phyloP scores from a whole-genome alignment of 1,140 invertebrate species.

The Eumaeus atala region DNA sequence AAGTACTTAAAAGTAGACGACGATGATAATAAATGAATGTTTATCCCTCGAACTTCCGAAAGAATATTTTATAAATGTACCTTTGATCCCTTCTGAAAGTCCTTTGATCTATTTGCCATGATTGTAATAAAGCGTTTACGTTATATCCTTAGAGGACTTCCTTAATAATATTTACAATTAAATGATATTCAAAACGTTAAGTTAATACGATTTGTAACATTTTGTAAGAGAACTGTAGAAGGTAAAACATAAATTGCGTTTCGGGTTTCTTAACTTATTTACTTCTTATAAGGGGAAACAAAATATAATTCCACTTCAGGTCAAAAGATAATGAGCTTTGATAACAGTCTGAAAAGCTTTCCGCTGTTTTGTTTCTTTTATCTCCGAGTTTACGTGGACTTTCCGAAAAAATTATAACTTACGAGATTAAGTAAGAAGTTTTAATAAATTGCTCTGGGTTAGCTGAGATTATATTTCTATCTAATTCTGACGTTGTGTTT shows the following conservation, averaged over 20 bases:
- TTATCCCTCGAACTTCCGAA: no score
- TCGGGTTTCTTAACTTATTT: conserved; percentile 61
- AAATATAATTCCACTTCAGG: conserved; percentile 66
- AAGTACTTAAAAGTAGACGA: no score
- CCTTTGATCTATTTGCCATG: no score
- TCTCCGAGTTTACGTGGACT: conserved; percentile 59
- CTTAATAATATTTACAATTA: conserved; percentile 5
- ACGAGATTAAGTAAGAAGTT: conserved; percentile 66
- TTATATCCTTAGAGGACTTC: not conserved
- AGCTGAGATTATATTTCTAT: conserved; percentile 35
- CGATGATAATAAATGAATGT: no score
- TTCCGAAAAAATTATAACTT: conserved; percentile 68
- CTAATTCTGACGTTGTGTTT: conserved; percentile 34
- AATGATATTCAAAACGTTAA: not conserved
- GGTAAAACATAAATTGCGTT: conserved; percentile 64
- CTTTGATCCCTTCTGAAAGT: no score
- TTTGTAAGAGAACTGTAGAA: conserved; percentile 33
- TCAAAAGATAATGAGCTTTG: conserved; percentile 70
- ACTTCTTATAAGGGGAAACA: conserved; percentile 57
- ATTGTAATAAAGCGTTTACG: not conserved
- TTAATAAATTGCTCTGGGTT: conserved; percentile 61
- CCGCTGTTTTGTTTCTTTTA: conserved; percentile 69
- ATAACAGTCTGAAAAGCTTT: conserved; percentile 68
- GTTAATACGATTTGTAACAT: conserved; percentile 3
- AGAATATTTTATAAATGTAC: no score